Conservation (phyloP, 2,888 invertebrate genomes). For the Amphiduros pacificus region DNA sequence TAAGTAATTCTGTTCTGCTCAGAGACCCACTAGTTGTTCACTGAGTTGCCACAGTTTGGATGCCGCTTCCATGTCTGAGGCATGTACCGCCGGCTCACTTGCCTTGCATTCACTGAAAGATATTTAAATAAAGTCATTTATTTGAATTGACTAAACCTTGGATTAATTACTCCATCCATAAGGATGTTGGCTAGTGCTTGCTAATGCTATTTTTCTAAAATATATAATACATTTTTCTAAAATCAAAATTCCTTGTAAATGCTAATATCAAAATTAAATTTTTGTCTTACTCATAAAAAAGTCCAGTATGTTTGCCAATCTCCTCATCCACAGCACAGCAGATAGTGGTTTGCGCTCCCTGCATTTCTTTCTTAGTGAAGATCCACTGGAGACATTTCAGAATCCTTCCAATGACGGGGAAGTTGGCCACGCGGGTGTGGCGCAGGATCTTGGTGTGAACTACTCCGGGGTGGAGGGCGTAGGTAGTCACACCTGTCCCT, state of each 20-base stretch:
- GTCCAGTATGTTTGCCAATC: constrained; percentile 40
- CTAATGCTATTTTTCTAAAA: too few species aligned
- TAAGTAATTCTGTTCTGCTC: too few species aligned
- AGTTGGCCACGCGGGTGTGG: constrained; percentile 33
- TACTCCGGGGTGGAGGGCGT: constrained; percentile 22
- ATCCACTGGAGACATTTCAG: constrained; percentile 34
- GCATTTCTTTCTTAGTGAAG: constrained; percentile 35
- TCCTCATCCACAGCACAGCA: constrained; percentile 40
- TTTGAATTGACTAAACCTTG: too few species aligned
- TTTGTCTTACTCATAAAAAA: constrained; percentile 42
- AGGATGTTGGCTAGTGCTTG: too few species aligned
- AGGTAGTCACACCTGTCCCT: constrained; percentile 23
- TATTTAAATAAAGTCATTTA: not conserved
- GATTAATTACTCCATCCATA: too few species aligned
- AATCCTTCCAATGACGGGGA: constrained; percentile 30
- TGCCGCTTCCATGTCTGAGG: too few species aligned
- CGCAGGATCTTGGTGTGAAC: constrained; percentile 30
- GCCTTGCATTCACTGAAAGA: constrained; percentile 1
- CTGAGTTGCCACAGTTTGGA: not conserved
- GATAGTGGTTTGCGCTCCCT: constrained; percentile 49
- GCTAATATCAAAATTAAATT: not conserved
- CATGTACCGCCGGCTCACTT: too few species aligned
- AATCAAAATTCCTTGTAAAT: not conserved
- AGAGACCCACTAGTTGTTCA: not conserved
- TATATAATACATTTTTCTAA: too few species aligned